Conservation (phyloP, 1,140 invertebrate species). For the Dendrolimus kikuchii region DNA sequence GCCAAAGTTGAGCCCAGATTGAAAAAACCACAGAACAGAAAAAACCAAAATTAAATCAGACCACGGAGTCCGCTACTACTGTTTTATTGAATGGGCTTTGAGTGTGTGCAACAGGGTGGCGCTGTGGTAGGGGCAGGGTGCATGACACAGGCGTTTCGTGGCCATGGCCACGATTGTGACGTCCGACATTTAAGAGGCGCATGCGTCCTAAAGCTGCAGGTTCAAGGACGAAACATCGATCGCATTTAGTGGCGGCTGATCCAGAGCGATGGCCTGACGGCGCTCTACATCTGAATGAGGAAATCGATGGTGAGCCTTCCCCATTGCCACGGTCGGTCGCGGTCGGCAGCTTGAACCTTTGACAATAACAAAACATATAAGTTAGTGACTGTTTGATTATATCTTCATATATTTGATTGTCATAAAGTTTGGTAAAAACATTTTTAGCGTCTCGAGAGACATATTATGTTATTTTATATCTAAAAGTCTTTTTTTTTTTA, state of each 20-base stretch:
- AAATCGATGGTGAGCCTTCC: slow-evolving; percentile 30
- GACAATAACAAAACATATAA: no score
- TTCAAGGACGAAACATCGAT: slow-evolving; percentile 62
- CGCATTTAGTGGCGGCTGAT: slow-evolving; percentile 27
- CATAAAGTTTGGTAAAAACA: no score
- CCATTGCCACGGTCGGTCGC: slow-evolving; percentile 37
- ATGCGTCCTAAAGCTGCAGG: slow-evolving; percentile 31
- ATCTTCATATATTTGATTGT: no score
- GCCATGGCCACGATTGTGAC: slow-evolving; percentile 60
- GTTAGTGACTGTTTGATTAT: no score
- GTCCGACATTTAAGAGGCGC: slow-evolving; percentile 45
- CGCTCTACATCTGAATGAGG: slow-evolving; percentile 19
- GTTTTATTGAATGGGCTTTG: slow-evolving; percentile 37
- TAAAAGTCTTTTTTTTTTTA: no score
- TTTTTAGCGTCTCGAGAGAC: no score
- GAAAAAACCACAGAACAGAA: no score
- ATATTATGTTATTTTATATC: no score
- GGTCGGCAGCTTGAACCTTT: neutral
- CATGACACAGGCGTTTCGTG: slow-evolving; percentile 35
- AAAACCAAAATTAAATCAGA: slow-evolving; percentile 28
- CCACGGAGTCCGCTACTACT: slow-evolving; percentile 18
- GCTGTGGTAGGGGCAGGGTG: slow-evolving; percentile 9
- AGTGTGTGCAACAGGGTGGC: slow-evolving; percentile 9
- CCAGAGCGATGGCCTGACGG: slow-evolving; percentile 40
- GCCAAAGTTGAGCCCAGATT: slow-evolving; percentile 32